Percentiles rank a stretch among this genome's conserved stretches.
These are phyloP conservation scores for Sarcophaga peregrina DNA, from an alignment of 1,140 invertebrate genomes.

Conservation along the genomic window DNA sequence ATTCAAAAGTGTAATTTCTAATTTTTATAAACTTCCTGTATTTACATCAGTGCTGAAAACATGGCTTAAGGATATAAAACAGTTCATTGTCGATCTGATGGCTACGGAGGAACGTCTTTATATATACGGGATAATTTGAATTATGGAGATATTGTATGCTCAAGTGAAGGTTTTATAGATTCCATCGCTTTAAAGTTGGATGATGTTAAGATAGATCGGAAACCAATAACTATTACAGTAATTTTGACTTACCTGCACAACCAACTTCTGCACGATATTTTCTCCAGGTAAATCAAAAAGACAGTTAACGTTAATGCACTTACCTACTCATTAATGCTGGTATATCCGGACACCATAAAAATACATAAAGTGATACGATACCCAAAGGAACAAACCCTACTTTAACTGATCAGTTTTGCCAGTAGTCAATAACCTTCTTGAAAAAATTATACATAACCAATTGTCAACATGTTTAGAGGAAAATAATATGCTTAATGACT, in stretches of 20 bases:
- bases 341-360: not conserved
- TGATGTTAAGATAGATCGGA: not conserved
- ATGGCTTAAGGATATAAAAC: not conserved
- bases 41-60: not conserved
- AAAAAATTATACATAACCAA: not conserved
- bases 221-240: conserved; percentile 11
- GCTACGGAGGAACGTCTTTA: not conserved
- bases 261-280: too few species aligned
- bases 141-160: not conserved
- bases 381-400: not conserved
- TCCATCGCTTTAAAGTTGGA: not conserved
- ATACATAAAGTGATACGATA: not conserved
- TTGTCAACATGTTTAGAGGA: not conserved
- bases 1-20: too few species aligned
- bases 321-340: too few species aligned
- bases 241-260: too few species aligned
- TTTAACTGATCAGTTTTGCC: not conserved
- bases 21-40: not conserved
- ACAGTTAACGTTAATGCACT: too few species aligned
- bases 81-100: conserved; percentile 6
- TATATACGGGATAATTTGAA: not conserved
- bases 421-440: not conserved
- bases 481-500: not conserved
- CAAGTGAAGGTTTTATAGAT: conserved; percentile 18
- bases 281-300: too few species aligned